Conservation (phyloP, 1,140 invertebrate genomes). For the Pygmarrhopalites habei region DNA sequence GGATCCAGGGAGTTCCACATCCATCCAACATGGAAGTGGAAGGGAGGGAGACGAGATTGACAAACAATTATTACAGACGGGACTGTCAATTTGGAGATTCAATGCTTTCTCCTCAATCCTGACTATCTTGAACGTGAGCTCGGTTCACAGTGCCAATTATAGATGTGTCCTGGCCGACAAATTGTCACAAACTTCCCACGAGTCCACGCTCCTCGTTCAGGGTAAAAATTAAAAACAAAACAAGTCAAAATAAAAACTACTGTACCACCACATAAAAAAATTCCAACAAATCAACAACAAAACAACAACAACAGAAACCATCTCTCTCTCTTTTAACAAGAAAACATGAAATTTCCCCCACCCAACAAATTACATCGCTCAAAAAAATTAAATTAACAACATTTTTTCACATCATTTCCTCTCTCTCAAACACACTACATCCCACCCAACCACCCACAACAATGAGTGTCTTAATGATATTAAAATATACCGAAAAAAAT, state of each 20-base stretch:
- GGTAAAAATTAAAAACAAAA: slow-evolving; percentile 42
- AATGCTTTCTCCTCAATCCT: slow-evolving; percentile 53
- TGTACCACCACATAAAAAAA: slow-evolving; percentile 8
- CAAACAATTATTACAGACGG: background rate
- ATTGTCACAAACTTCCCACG: slow-evolving; percentile 54
- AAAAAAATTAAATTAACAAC: too few relatives aligned
- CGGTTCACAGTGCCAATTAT: slow-evolving; percentile 43
- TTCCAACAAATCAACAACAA: too few relatives aligned
- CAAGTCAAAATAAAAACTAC: slow-evolving; percentile 3
- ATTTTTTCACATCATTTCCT: too few relatives aligned
- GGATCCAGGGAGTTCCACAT: background rate
- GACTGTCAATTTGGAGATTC: slow-evolving; percentile 13
- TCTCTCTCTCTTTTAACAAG: too few relatives aligned
- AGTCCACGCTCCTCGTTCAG: slow-evolving; percentile 56
- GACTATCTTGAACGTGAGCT: slow-evolving; percentile 34
- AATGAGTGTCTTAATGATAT: too few relatives aligned
- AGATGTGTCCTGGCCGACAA: slow-evolving; percentile 45
- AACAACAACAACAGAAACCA: too few relatives aligned
- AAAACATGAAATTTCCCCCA: too few relatives aligned
- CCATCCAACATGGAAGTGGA: slow-evolving; percentile 46
- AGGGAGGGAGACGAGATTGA: slow-evolving; percentile 1
- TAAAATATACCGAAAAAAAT: too few relatives aligned
- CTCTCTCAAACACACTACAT: too few relatives aligned
- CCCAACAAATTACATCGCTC: too few relatives aligned
- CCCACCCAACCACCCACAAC: too few relatives aligned